A percentile compares a stretch with the other conserved stretches of the same genome.
phyloP scores from a whole-genome alignment of 2,888 invertebrate genomes.

The Eilema caniola region DNA sequence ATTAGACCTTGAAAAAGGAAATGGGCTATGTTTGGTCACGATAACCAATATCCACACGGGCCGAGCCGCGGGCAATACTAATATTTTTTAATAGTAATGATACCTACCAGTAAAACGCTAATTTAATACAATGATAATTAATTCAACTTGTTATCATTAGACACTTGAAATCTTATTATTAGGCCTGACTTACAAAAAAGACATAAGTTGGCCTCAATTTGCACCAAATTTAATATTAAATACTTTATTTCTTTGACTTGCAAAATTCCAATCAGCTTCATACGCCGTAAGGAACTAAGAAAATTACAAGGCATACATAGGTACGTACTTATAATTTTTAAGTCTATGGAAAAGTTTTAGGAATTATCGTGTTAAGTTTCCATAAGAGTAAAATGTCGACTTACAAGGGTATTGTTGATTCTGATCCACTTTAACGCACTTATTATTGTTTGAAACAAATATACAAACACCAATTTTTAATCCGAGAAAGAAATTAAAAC shows the following conservation, averaged over 20 bases:
- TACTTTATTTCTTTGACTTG: not conserved
- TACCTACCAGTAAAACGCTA: not conserved
- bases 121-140: not conserved
- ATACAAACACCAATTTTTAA: not conserved
- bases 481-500: not conserved
- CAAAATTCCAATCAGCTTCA: not conserved
- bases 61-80: too few relatives aligned
- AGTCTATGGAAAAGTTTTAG: not conserved
- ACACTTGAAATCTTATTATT: not conserved
- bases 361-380: not conserved
- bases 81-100: not conserved
- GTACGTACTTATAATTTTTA: not conserved
- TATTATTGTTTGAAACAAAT: conserved; percentile 3
- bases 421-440: not conserved
- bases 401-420: not conserved
- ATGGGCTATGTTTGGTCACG: too few relatives aligned
- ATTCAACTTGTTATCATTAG: not conserved
- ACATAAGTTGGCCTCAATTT: not conserved
- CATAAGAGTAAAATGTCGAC: not conserved
- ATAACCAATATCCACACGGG: too few relatives aligned
- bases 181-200: not conserved
- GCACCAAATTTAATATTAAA: not conserved
- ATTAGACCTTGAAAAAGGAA: too few relatives aligned
- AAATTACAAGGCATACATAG: not conserved
- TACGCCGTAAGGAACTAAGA: not conserved